Evolutionary conservation across 2,888 invertebrate genomes (phyloP).

Genomic region (Baronia brevicornis): DNA sequence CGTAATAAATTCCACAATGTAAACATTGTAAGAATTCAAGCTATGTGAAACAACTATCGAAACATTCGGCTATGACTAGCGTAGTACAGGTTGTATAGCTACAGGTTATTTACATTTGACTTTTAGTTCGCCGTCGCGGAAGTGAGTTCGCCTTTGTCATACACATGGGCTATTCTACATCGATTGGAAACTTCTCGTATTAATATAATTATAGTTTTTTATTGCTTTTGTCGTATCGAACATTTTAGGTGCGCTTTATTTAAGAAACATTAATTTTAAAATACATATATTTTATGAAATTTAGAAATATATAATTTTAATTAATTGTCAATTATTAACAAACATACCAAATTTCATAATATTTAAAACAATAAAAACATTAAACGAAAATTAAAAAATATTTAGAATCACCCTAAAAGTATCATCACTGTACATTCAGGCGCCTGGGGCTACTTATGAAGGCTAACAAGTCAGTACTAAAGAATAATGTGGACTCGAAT

Average conservation of each 20-base stretch:
- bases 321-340: slow-evolving; percentile 15
- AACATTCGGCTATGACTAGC: slow-evolving; percentile 37
- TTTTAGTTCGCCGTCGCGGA: slow-evolving; percentile 63
- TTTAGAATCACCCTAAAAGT: slow-evolving; percentile 43
- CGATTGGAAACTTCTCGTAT: slow-evolving; percentile 19
- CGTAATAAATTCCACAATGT: slow-evolving; percentile 21
- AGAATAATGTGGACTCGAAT: slow-evolving; percentile 42
- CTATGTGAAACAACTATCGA: slow-evolving; percentile 32
- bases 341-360: slow-evolving; percentile 18
- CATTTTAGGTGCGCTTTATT: too few species aligned
- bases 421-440: slow-evolving; percentile 42
- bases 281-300: background rate
- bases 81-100: slow-evolving; percentile 42
- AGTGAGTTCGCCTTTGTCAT: slow-evolving; percentile 59
- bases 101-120: slow-evolving; percentile 74
- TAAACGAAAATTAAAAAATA: slow-evolving; percentile 1
- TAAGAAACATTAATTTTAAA: too few species aligned
- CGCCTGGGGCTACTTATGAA: slow-evolving; percentile 53
- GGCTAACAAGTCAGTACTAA: slow-evolving; percentile 42
- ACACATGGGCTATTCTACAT: slow-evolving; percentile 39
- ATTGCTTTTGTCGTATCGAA: background rate
- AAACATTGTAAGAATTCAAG: slow-evolving; percentile 25
- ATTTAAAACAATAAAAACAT: slow-evolving; percentile 21
- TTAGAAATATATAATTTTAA: background rate
- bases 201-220: slow-evolving; percentile 2